phyloP scores from a whole-genome alignment of 2,113 vertebrate genomes.

The Atherinomorus stipes region DNA sequence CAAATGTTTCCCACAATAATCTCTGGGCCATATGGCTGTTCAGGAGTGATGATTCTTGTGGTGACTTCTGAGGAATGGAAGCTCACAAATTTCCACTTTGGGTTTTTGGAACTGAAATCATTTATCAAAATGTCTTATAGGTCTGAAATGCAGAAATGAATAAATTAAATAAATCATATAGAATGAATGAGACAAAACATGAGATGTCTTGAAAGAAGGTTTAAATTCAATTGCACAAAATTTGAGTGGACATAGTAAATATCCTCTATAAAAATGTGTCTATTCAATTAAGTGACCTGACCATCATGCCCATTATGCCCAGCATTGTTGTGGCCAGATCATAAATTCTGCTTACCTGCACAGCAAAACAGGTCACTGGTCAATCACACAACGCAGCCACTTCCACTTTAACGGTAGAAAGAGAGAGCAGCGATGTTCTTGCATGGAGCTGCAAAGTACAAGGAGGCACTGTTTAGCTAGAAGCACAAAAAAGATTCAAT shows the following conservation, averaged over 20 bases:
- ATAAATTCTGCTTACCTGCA: conserved; percentile 34
- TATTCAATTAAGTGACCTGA: conserved; percentile 1
- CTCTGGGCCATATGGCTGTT: no score
- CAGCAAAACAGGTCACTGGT: conserved; percentile 35
- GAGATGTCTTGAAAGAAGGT: no score
- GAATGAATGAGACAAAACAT: no score
- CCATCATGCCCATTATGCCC: not conserved
- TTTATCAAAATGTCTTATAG: no score
- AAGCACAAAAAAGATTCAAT: not conserved
- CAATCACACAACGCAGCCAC: conserved; percentile 11
- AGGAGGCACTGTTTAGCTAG: not conserved
- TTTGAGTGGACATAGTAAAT: not conserved
- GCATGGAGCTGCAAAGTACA: conserved; percentile 34
- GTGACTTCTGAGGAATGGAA: no score
- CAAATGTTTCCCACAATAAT: no score
- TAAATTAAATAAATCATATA: no score
- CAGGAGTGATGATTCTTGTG: no score
- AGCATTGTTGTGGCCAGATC: not conserved
- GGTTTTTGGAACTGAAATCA: no score
- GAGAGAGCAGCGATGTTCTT: conserved; percentile 12
- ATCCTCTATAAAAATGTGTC: not conserved
- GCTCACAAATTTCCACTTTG: no score
- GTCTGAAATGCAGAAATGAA: no score
- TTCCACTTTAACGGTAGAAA: conserved; percentile 11
- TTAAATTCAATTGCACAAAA: not conserved